Conservation (phyloP, 2,797 vertebrate species). For the Chrosomus eos region DNA sequence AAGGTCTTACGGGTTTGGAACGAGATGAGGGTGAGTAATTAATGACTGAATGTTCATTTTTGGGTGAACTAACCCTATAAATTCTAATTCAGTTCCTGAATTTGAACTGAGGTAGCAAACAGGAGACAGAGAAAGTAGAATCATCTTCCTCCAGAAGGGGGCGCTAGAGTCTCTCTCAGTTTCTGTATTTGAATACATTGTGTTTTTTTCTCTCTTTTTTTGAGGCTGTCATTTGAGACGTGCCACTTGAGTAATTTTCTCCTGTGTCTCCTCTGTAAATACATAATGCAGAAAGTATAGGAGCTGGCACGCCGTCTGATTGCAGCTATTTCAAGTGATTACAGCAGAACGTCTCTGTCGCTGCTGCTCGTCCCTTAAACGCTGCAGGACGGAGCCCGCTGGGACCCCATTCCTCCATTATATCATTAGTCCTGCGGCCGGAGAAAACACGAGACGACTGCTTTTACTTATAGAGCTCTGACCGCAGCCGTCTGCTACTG, state of each 20-base stretch:
- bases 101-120: neutral
- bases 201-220: slow-evolving; percentile 2
- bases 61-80: neutral
- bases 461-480: slow-evolving; percentile 34
- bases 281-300: slow-evolving; percentile 38
- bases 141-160: slow-evolving; percentile 69
- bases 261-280: slow-evolving; percentile 46
- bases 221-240: slow-evolving; percentile 33
- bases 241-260: slow-evolving; percentile 42
- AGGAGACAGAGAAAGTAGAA: neutral
- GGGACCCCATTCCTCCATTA: slow-evolving; percentile 64
- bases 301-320: slow-evolving; percentile 43
- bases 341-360: slow-evolving; percentile 51
- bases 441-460: slow-evolving; percentile 50
- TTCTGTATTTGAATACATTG: neutral
- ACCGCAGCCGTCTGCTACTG: slow-evolving; percentile 48
- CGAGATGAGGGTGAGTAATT: too few relatives aligned
- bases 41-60: too few relatives aligned
- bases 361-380: slow-evolving; percentile 43
- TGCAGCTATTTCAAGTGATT: slow-evolving; percentile 51
- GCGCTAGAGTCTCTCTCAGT: slow-evolving; percentile 73
- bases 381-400: slow-evolving; percentile 37
- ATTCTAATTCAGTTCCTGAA: neutral
- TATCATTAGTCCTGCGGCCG: slow-evolving; percentile 60
- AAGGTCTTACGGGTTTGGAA: too few relatives aligned